Evolutionary conservation across 1,140 invertebrate species (phyloP).

Genomic region (Drosophila eugracilis): DNA sequence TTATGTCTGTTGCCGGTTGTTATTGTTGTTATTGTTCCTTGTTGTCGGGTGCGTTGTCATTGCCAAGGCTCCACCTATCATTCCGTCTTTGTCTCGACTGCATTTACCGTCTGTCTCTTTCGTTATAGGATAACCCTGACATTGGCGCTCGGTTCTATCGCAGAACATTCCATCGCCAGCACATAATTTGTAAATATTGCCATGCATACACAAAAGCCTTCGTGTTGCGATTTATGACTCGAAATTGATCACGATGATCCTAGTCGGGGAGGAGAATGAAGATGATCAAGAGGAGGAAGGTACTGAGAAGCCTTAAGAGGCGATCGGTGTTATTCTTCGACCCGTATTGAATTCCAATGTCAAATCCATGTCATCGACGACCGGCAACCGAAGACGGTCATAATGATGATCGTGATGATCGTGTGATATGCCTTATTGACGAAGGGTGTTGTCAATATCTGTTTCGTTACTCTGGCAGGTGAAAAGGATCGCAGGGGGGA

Average conservation of each 20-base stretch:
- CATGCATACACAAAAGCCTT: slow-evolving; percentile 57
- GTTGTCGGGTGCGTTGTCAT: slow-evolving; percentile 64
- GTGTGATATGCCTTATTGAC: slow-evolving; percentile 48
- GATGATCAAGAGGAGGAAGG: neutral
- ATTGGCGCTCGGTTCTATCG: slow-evolving; percentile 69
- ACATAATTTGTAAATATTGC: slow-evolving; percentile 66
- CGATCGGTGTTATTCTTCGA: slow-evolving; percentile 29
- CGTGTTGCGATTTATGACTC: slow-evolving; percentile 79
- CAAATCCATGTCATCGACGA: slow-evolving; percentile 60
- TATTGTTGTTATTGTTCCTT: slow-evolving; percentile 15
- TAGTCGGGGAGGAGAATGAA: neutral
- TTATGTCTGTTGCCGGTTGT: slow-evolving; percentile 38
- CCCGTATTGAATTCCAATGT: slow-evolving; percentile 78
- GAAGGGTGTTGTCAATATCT: slow-evolving; percentile 47
- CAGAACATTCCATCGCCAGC: slow-evolving; percentile 71
- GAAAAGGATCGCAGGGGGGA: neutral
- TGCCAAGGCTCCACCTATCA: slow-evolving; percentile 55
- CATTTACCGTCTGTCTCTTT: neutral
- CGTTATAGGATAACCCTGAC: slow-evolving; percentile 53
- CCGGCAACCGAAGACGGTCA: slow-evolving; percentile 38
- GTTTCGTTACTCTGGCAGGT: slow-evolving; percentile 34
- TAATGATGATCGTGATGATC: slow-evolving; percentile 47
- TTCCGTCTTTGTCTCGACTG: neutral
- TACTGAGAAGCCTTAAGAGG: slow-evolving; percentile 15
- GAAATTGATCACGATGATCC: slow-evolving; percentile 64